phyloP scores from a whole-genome alignment of 2,797 vertebrate genomes.

The Acanthornis magna region DNA sequence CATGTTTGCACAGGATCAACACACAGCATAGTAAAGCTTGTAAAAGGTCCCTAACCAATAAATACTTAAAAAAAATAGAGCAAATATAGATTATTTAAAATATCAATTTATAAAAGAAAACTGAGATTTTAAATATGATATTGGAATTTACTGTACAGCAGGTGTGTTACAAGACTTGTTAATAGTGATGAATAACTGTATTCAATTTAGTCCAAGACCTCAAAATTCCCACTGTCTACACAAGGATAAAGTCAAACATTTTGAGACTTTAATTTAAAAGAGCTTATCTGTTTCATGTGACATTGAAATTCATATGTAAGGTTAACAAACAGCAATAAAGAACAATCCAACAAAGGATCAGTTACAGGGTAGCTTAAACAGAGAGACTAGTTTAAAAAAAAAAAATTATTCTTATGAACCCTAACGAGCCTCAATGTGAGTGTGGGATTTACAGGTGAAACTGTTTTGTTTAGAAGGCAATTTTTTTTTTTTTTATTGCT shows the following conservation, averaged over 20 bases:
- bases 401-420: neutral
- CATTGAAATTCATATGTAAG: neutral
- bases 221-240: neutral
- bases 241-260: neutral
- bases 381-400: neutral
- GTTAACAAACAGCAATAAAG: neutral
- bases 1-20: neutral
- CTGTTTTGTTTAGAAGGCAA: neutral
- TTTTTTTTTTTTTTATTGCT: neutral
- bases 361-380: neutral
- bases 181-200: neutral
- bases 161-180: neutral
- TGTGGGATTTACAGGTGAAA: neutral
- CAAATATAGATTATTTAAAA: neutral
- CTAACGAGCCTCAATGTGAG: neutral
- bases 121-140: neutral
- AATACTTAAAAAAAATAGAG: neutral
- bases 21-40: neutral
- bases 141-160: neutral
- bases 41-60: neutral
- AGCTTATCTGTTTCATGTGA: slow-evolving; percentile 13
- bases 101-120: neutral
- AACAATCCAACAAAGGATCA: neutral
- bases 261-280: slow-evolving; percentile 27
- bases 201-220: neutral